Evolutionary conservation across 2,888 invertebrate species (phyloP), one percentile per base, ranked within the genome.

Genomic region (Agrilus cyanescens): DNA sequence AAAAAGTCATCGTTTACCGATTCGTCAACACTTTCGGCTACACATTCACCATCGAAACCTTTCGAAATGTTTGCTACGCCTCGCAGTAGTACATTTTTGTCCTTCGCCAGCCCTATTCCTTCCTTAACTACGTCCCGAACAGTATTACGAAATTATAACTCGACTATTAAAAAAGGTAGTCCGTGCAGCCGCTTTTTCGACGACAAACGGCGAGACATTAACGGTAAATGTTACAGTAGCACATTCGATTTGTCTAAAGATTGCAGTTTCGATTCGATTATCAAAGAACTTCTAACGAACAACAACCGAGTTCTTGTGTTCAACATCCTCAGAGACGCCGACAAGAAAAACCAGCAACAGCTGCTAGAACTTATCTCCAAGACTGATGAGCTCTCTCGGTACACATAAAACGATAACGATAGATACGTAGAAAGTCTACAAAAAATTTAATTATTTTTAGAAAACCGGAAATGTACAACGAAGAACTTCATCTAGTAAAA

Each of bases 261-360:
- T n/a, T 1, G 12, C 12, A 32, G 5, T 18, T 30, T 37, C 8
- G 37, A 14, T 12, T 13, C 29, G 2, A 29, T 32, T 7, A 7
- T 43, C 2, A 29, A 35, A 30, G 12, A 18, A 10, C 8, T 37
- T 10, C 25, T 46, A 15, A 30, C 40, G 31, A 43, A 35, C 7
- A 31, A 43, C 31, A 40, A 43, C 18, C 20, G 46, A 6, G 8
- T 15, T 1, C n/a, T 30, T 13, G 15, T 46, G 15, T 43, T 33
- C 32, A 43, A 46, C 10, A 14, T 25, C 13, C 25, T 45, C 1
- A 15, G 18, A 12, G 45, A 34, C 18, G 12, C 41, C 12, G 35
- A 41, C 16, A 18, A 33, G 13, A 8, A 31, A 12, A 12, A 13
- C 4, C 37, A 42, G 16, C 8, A 12, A 3, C 32, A 38, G 25